Evolutionary conservation across 2,797 vertebrate genomes (phyloP).

Genomic region (Microctenopoma lineatum): DNA sequence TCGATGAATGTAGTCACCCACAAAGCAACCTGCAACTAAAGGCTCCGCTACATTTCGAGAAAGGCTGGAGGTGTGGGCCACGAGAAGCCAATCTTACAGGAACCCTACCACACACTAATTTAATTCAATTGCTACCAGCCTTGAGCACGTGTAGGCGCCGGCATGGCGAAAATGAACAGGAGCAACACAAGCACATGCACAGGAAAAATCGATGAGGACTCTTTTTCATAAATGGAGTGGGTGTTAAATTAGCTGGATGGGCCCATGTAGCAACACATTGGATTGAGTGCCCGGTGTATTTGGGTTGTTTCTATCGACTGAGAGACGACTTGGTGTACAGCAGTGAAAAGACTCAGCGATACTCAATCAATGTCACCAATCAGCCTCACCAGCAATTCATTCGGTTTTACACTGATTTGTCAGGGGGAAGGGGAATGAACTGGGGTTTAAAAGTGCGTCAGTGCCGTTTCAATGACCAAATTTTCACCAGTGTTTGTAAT

Average conservation of each 20-base stretch:
- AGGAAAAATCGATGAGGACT: conserved; percentile 82
- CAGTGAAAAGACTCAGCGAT: conserved; percentile 78
- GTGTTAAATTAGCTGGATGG: conserved; percentile 85
- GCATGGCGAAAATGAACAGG: conserved; percentile 73
- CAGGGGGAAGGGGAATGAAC: conserved; percentile 33
- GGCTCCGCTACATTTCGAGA: conserved; percentile 62
- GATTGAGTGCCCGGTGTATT: conserved; percentile 83
- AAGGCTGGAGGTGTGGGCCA: conserved; percentile 59
- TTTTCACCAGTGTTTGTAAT: conserved; percentile 36
- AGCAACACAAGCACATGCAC: conserved; percentile 78
- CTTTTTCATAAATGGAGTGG: conserved; percentile 86
- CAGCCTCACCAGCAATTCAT: conserved; percentile 74
- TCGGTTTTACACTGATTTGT: conserved; percentile 64
- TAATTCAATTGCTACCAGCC: conserved; percentile 67
- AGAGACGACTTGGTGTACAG: conserved; percentile 74
- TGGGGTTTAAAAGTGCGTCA: conserved; percentile 41
- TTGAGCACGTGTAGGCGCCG: conserved; percentile 71
- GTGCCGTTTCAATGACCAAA: conserved; percentile 46
- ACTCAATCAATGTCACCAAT: conserved; percentile 82
- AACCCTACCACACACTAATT: conserved; percentile 72
- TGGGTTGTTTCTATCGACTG: conserved; percentile 83
- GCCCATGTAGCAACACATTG: conserved; percentile 80
- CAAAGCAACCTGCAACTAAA: conserved; percentile 51
- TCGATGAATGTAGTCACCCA: conserved; percentile 53
- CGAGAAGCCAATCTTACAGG: conserved; percentile 64